phyloP scores from a whole-genome alignment of 1,140 invertebrate genomes.

The Drosophila pallidifrons region DNA sequence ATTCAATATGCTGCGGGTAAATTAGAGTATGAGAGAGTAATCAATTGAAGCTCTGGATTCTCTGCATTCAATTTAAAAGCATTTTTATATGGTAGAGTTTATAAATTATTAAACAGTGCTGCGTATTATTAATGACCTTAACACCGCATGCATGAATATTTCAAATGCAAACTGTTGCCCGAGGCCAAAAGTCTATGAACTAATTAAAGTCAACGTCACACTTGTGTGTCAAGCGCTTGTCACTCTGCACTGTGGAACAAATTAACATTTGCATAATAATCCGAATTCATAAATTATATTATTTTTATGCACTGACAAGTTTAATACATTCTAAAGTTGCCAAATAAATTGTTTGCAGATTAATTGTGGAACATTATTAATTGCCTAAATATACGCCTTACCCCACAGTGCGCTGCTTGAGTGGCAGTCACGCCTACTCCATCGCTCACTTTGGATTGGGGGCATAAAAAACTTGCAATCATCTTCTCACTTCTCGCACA shows the following conservation, averaged over 20 bases:
- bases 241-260: slow-evolving; percentile 17
- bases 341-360: too few relatives aligned
- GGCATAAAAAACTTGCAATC: slow-evolving; percentile 32
- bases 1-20: neutral
- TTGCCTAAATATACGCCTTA: too few relatives aligned
- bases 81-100: neutral
- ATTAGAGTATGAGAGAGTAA: neutral
- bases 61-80: too few relatives aligned
- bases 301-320: too few relatives aligned
- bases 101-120: neutral
- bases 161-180: slow-evolving; percentile 53
- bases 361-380: too few relatives aligned
- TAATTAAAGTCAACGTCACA: slow-evolving; percentile 74
- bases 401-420: neutral
- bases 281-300: too few relatives aligned
- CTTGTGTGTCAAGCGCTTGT: slow-evolving; percentile 71
- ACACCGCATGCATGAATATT: slow-evolving; percentile 53
- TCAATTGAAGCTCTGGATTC: too few relatives aligned
- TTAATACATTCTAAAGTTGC: too few relatives aligned
- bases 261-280: too few relatives aligned
- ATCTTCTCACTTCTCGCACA: slow-evolving; percentile 1
- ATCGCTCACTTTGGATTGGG: slow-evolving; percentile 23
- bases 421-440: slow-evolving; percentile 5
- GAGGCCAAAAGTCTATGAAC: slow-evolving; percentile 57
- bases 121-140: slow-evolving; percentile 8